These are phyloP conservation scores for Palythoa heliodiscus DNA, from an alignment of 92 coral and sea anemone genomes.

Conservation along the genomic window DNA sequence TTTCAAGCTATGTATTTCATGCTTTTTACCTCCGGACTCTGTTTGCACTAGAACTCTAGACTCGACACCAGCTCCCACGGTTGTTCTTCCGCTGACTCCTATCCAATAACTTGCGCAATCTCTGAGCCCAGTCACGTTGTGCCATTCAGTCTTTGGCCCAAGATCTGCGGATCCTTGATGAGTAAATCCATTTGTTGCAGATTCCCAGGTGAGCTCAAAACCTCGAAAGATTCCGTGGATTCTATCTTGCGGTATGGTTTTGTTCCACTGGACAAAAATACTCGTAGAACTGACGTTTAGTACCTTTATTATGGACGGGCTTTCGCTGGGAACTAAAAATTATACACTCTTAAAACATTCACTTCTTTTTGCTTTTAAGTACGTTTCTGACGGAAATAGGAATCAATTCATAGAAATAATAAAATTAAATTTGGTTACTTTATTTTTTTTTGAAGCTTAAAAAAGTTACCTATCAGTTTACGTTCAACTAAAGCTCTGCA, in stretches of 20 bases:
- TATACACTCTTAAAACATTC: not conserved
- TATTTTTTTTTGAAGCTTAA: too few species aligned
- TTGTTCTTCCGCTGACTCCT: conserved; percentile 15
- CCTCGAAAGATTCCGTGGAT: conserved; percentile 21
- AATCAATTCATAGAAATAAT: too few species aligned
- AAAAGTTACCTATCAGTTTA: too few species aligned
- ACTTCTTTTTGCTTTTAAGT: not conserved
- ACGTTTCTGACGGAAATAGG: too few species aligned
- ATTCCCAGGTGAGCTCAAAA: conserved; percentile 10
- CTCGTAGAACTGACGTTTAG: conserved; percentile 6
- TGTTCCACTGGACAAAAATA: conserved; percentile 30
- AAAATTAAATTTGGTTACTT: too few species aligned
- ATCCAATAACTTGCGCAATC: not conserved
- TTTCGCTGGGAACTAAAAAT: conserved; percentile 21
- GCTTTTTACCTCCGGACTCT: not conserved
- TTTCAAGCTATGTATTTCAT: not conserved
- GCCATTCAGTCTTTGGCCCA: not conserved
- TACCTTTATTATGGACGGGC: conserved; percentile 14
- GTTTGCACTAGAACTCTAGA: not conserved
- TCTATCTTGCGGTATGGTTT: conserved; percentile 18
- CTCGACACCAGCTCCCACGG: not conserved
- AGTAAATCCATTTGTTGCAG: not conserved
- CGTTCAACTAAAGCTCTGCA: too few species aligned
- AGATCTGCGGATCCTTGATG: not conserved
- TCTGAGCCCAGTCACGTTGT: conserved; percentile 17